Evolutionary conservation across 2,888 invertebrate genomes (phyloP), one percentile per base, ranked within the genome.

Genomic region (Drosophila rubida): DNA sequence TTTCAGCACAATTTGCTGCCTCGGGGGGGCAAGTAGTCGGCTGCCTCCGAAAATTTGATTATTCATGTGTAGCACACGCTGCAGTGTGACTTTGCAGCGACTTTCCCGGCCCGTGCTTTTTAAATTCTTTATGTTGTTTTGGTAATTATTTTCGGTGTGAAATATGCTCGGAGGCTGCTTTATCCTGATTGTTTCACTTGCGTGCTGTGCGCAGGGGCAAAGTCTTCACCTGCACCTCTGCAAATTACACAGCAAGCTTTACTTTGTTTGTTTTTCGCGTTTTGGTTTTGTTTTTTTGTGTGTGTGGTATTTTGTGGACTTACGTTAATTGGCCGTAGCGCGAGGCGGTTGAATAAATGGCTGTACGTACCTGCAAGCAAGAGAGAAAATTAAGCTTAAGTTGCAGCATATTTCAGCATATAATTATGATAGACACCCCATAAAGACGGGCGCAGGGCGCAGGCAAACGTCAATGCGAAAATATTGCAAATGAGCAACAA

Each of bases 121-220:
- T 27, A 30, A 39, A 51, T 48, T 54, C 57, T 61, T 74, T 66
- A 59, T 73, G 68, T 58, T 74, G 57, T 63, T 64, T 73, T 65
- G 48, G 78, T 78, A 80, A 80, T 78, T 78, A 78, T 78, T 69
- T 68, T 62, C 62, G 74, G 81, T 78, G 81, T 78, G 77, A 78
- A 78, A 66, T 80, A 78, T 80, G 77, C 77, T 73, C 41, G 49
- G 13, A 65, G 81, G 69, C 51, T 58, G 74, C 64, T 37, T 77
- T 62, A 77, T 44, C 50, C 53, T 58, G 81, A 80, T 80, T 59
- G 78, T 62, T 80, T 57, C 35, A 51, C 62, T 61, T 72, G 58
- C 9, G 27, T 27, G 27, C 27, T 27, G 27, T 23, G 46, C 39
- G 35, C 7, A 8, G n/a, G 23, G 4, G 7, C 6, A 16, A 7